These are phyloP conservation scores for Pristionchus mayeri DNA, from an alignment of 2,888 invertebrate genomes.

Conservation along the genomic window DNA sequence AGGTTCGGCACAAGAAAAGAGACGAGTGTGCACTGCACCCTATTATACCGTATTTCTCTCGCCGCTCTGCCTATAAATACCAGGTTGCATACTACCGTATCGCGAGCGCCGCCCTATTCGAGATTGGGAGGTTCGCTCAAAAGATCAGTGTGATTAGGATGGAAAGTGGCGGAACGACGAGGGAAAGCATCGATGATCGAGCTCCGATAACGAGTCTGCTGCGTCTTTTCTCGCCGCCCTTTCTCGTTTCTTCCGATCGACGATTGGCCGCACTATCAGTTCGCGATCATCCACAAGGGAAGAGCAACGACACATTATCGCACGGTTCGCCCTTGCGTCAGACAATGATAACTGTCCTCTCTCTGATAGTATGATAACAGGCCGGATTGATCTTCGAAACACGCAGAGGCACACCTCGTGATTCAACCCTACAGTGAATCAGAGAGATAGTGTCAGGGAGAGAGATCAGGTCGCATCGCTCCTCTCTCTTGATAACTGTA, in stretches of 20 bases:
- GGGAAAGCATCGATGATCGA: too few species aligned
- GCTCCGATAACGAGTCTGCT: neutral
- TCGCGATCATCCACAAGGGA: neutral
- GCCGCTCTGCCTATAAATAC: neutral
- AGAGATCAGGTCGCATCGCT: neutral
- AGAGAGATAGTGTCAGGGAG: neutral
- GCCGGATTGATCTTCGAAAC: neutral
- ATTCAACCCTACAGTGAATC: slow-evolving; percentile 4
- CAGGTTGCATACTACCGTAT: neutral
- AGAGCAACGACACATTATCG: neutral
- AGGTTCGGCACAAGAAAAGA: neutral
- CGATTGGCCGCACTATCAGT: neutral
- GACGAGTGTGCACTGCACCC: slow-evolving; percentile 4
- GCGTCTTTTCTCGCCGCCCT: neutral
- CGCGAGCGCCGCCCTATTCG: neutral
- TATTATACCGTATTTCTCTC: neutral
- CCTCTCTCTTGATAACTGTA: neutral
- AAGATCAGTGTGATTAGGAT: neutral
- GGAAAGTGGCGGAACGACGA: neutral
- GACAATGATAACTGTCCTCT: neutral
- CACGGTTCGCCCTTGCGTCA: slow-evolving; percentile 16
- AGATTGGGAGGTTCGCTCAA: neutral
- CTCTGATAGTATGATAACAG: neutral
- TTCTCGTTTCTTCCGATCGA: neutral
- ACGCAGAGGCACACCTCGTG: neutral